Base-by-base conservation (phyloP, 1,140 invertebrate genomes). In the Hydropsyche tenuis region DNA sequence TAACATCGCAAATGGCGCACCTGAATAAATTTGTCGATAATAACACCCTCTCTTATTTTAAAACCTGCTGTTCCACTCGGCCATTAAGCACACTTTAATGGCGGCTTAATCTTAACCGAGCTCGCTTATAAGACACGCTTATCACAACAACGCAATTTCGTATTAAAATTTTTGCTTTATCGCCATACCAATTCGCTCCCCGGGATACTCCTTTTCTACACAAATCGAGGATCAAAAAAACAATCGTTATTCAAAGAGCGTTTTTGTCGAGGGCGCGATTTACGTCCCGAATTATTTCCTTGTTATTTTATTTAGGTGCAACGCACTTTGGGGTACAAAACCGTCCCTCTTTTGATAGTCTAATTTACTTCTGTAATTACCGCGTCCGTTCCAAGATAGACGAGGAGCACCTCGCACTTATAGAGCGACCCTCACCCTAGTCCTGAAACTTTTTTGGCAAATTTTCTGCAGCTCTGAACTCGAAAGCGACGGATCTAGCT, bases 231-330 rank as follows among this genome's bases (percentile, higher is more conserved):
- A n/a, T n/a, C n/a, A 53, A 11, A n/a, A 82, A 83, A 82, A 84
- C 84, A 84, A 85, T 85, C 84, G 84, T 82, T 81, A 85, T 85
- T 85, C 84, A 84, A 82, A 82, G 82, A 79, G 80, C 79, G 82
- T 72, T 69, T 69, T 70, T 68, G 30, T 27, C 66, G 63, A 68
- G 27, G 60, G 62, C 78, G 73, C 80, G 80, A 84, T 85, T 85
- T 85, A 85, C 83, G 75, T 74, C 74, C 79, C 80, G 82, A 85
- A 85, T 85, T 84, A 85, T 84, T 84, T 85, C 83, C 84, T 84
- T 85, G 84, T 85, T 85, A 83, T 84, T 85, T 85, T 84, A 85
- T 84, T 82, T 80, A 82, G 79, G 48, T 70, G 60, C 62, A 71
- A 73, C 65, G 63, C 76, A 43, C 30, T 48, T 42, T 30, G 37